phyloP scores from a whole-genome alignment of 2,797 vertebrate genomes.

The Liparis tanakae region DNA sequence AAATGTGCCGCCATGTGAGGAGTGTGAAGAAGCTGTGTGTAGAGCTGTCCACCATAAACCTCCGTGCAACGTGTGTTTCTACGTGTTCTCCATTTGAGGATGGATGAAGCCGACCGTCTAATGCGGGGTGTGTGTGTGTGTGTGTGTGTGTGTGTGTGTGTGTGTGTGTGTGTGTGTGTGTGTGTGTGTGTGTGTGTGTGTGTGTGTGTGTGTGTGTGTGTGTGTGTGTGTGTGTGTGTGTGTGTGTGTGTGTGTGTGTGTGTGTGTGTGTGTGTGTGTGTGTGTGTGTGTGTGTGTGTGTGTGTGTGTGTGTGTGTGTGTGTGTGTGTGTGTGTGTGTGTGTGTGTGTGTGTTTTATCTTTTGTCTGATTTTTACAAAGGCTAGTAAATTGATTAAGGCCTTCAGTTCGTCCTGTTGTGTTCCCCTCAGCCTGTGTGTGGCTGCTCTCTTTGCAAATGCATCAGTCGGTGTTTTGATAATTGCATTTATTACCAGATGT shows the following conservation, averaged over 20 bases:
- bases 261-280: neutral
- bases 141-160: conserved; percentile 4
- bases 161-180: neutral
- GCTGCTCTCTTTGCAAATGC: neutral
- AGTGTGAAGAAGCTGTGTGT: neutral
- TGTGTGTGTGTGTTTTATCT: neutral
- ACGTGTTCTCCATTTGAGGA: neutral
- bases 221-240: conserved; percentile 4
- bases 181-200: conserved; percentile 6
- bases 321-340: conserved; percentile 3
- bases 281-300: too few relatives aligned
- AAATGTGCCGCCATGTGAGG: neutral
- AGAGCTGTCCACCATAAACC: conserved; percentile 1
- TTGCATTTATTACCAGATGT: neutral
- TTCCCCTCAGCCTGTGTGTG: neutral
- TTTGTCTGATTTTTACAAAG: neutral
- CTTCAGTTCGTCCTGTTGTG: neutral
- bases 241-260: conserved; percentile 6
- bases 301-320: neutral
- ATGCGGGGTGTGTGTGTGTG: neutral
- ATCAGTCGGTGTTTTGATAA: neutral
- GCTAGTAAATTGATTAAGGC: neutral
- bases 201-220: neutral
- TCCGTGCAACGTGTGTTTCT: neutral
- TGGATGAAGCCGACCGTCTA: conserved; percentile 2